Evolutionary conservation across 2,888 invertebrate genomes (phyloP), one percentile per base, ranked within the genome.

Genomic region (Tipula lateralis): DNA sequence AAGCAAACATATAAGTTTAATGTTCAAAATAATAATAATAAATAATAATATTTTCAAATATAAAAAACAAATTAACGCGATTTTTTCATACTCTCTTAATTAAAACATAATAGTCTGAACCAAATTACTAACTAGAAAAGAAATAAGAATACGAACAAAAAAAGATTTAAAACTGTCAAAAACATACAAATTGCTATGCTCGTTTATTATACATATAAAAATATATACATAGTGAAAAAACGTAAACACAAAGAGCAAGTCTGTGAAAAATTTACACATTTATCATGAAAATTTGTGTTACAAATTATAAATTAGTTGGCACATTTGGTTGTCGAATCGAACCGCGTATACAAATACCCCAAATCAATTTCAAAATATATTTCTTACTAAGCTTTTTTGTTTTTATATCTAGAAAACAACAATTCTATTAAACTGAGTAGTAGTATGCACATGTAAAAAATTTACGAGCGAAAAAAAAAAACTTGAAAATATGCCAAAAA

Each of bases 21-120:
- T 66, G 66, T 66, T 66, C 66, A 66, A 66, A 66, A 66, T 66
- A 66, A 66, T 66, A 66, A 66, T 66, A 66, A 66, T 66, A 66
- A 66, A 66, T 66, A 66, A 44, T 44, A 44, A 66, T 66, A 66
- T 66, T 66, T 66, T 66, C 66, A 66, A 66, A 66, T 66, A 66
- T 66, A 66, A 66, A 66, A 66, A 24, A 66, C 19, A 66, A 66
- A 6, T 1, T 0, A 50, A 66, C 66, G 66, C 66, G 9, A 24
- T 50, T 50, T n/a, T 50, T 50, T 16, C 44, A 50, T 50, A 66
- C 24, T 66, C 24, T 66, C 24, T 66, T 66, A 66, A 66, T 66
- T 66, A 66, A 66, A 66, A 66, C 66, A 66, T 66, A 24, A 66
- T 24, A 66, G 66, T 24, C 66, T 9, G 24, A 66, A 66, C 66